Evolutionary conservation across 2,888 invertebrate species (phyloP), one percentile per base, ranked within the genome.

Genomic region (Eupelmus urozonus): DNA sequence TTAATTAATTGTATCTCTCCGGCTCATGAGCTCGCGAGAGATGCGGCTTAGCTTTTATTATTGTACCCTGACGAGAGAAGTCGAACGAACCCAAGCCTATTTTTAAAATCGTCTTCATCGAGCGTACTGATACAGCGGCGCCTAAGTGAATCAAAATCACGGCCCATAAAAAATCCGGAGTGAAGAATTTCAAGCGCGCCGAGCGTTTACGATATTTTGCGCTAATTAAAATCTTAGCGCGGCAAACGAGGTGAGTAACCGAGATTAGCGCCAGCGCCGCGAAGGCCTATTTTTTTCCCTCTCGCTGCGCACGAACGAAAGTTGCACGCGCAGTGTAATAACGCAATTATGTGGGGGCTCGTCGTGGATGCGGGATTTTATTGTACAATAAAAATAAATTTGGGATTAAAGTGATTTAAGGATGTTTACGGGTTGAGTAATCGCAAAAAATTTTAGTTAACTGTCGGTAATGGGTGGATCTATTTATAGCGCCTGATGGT

Each of bases 1-100:
- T 20, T 71, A 71, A 71, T 71, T 60, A 71, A 71, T 60, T 49
- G 42, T 51, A 59, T 60, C 45, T 60, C 20, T 34, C 18, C 18
- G 2, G n/a, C 16, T 51, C 49, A 5, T 45, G 5, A 1, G n/a
- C 16, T 51, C 29, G 13, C 65, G n/a, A 2, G 25, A n/a, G 40
- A 7, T 11, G n/a, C 16, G 9, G 2, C 3, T 34, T 18, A 40
- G 42, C 57, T 27, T 42, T 42, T 27, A 57, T 57, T 55, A n/a
- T 40, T 20, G n/a, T 11, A 55, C 29, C n/a, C 45, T 42, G 16
- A 25, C 51, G 51, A 63, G 62, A 23, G 23, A 53, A 53, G 45
- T 53, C 16, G 49, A 23, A 4, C 9, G 16, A 40, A 16, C 34
- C 34, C 9, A 13, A 40, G 11, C 34, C 20, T 7, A 40, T 57